Evolutionary conservation across 2,113 vertebrate species (phyloP).

Genomic region (Ariopsis seemanni): DNA sequence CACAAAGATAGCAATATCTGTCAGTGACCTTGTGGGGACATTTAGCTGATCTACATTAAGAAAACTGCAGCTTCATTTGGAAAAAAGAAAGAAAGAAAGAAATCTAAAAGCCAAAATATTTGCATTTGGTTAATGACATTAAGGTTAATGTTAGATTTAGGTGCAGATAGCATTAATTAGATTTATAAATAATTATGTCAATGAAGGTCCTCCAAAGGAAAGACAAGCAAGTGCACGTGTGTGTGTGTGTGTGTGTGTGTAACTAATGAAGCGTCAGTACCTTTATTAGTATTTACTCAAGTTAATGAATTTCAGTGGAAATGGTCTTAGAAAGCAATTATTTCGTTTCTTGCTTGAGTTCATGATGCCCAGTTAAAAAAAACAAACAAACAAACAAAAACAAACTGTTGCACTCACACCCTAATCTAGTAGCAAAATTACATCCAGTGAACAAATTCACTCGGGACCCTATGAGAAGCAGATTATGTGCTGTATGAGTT

Average conservation of each 20-base stretch:
- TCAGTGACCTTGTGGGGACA: not conserved
- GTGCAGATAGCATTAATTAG: not conserved
- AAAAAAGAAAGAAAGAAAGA: not conserved
- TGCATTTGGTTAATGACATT: not conserved
- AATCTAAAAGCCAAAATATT: not conserved
- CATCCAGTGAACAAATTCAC: not conserved
- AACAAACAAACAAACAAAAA: too few species aligned
- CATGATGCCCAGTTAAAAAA: not conserved
- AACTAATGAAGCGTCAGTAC: not conserved
- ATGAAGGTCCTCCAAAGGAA: not conserved
- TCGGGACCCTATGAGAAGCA: not conserved
- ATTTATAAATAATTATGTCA: not conserved
- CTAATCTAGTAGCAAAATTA: constrained; percentile 5
- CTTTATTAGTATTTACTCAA: constrained; percentile 12
- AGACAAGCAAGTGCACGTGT: too few species aligned
- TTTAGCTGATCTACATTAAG: not conserved
- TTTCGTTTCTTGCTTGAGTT: not conserved
- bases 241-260: not conserved
- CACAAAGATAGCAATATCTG: not conserved
- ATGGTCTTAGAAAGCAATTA: constrained; percentile 2
- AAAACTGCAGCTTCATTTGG: not conserved
- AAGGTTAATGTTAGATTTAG: not conserved
- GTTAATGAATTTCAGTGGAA: not conserved
- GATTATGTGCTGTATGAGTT: not conserved
- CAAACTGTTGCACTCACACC: not conserved